Evolutionary conservation across 23 tunicate genomes (phyloP), one percentile per base, ranked within the genome.

Genomic region (Aplidium turbinatum): DNA sequence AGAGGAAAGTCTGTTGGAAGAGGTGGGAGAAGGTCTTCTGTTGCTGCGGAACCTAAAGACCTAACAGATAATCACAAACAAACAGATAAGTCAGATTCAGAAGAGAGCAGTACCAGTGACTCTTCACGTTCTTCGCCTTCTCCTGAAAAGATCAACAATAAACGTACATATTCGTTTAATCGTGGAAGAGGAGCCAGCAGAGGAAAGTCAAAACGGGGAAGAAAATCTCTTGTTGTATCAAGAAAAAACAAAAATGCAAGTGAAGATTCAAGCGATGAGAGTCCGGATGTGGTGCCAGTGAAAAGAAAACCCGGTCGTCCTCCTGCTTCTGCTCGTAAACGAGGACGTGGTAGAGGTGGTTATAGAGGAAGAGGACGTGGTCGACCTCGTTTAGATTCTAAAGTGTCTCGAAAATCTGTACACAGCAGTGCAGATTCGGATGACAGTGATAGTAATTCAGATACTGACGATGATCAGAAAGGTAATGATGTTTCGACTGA

Each of bases 101-200:
- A n/a, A n/a, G n/a, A n/a, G n/a, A n/a, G n/a, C n/a, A n/a, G n/a
- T n/a, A n/a, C n/a, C n/a, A n/a, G n/a, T n/a, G n/a, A n/a, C n/a
- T n/a, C n/a, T n/a, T n/a, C n/a, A n/a, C n/a, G n/a, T n/a, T n/a
- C n/a, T n/a, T n/a, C n/a, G n/a, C n/a, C n/a, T n/a, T n/a, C n/a
- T n/a, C n/a, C 16, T 13, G 18, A 45, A 18, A 11, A 11, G 51
- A 45, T 45, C 13, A 11, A 13, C 13, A 45, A 45, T 13, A 45
- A 45, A 13, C 51, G 51, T 13, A 45, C n/a, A n/a, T n/a, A n/a
- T n/a, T n/a, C n/a, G n/a, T n/a, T n/a, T n/a, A n/a, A 30, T n/a
- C 85, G 40, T 21, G 85, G 85, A 23, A 48, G 83, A 50, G 85
- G 77, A 45, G 81, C 73, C 40, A 25, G 73, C 1, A 74, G 73